Evolutionary conservation across 2,797 vertebrate species (phyloP).

Genomic region (Lagorchestes hirsutus): DNA sequence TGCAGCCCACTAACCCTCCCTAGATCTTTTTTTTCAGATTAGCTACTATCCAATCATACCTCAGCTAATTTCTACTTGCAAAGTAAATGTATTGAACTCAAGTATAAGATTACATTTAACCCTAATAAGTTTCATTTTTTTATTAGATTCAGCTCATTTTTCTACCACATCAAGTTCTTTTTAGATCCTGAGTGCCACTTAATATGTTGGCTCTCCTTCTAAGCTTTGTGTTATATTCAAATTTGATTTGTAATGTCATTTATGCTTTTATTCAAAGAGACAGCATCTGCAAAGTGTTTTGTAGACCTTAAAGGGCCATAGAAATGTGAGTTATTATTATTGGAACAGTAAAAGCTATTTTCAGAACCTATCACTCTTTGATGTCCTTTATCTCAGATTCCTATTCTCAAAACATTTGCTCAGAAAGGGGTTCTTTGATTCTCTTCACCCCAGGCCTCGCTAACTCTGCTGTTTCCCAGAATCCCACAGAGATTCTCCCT

Average conservation of each 20-base stretch:
- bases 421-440: background rate
- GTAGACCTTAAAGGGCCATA: background rate
- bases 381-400: slow-evolving; percentile 4
- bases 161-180: background rate
- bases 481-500: background rate
- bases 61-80: background rate
- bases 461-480: background rate
- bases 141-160: background rate
- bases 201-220: background rate
- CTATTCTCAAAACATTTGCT: background rate
- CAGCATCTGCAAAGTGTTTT: background rate
- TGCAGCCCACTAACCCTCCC: background rate
- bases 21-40: background rate
- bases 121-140: background rate
- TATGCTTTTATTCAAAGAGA: slow-evolving; percentile 3
- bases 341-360: background rate
- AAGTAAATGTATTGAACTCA: background rate
- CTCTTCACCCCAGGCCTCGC: background rate
- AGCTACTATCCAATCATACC: background rate
- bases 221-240: background rate
- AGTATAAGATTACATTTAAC: background rate
- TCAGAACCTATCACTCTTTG: background rate
- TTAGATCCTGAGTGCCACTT: background rate
- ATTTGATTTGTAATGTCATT: background rate
- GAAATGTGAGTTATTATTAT: slow-evolving; percentile 4